Conservation (phyloP, 2,888 invertebrate genomes). For the Tiliacea aurago region DNA sequence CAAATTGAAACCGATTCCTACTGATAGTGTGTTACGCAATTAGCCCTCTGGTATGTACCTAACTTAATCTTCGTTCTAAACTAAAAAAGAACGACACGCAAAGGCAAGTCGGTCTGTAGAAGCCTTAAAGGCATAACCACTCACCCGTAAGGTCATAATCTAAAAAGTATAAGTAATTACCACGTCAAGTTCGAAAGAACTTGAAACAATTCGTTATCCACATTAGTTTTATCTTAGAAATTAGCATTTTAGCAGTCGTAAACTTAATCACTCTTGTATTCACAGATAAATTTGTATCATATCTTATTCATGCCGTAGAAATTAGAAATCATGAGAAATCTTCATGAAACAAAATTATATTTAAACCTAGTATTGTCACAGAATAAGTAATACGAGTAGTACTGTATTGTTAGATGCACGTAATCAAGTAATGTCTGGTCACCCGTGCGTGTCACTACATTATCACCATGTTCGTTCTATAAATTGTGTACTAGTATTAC, state of each 20-base stretch:
- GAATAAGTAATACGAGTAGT: too few relatives aligned
- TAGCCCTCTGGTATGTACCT: too few relatives aligned
- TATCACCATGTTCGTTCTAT: constrained; percentile 47
- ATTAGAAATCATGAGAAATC: constrained; percentile 26
- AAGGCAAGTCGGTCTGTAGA: too few relatives aligned
- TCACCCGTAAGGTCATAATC: not conserved
- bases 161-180: not conserved
- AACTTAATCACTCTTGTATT: constrained; percentile 25
- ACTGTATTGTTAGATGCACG: constrained; percentile 57
- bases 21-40: too few relatives aligned
- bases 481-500: constrained; percentile 20
- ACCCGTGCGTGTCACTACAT: constrained; percentile 45
- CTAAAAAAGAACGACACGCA: not conserved
- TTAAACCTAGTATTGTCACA: constrained; percentile 7
- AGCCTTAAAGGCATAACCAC: not conserved
- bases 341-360: constrained; percentile 11
- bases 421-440: constrained; percentile 37
- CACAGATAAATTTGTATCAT: constrained; percentile 35
- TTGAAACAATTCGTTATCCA: not conserved
- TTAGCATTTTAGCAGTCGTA: constrained; percentile 32
- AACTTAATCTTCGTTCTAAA: not conserved
- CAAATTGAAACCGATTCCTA: too few relatives aligned
- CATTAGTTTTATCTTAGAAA: constrained; percentile 32
- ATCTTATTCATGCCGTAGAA: constrained; percentile 28
- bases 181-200: constrained; percentile 1